phyloP scores from a whole-genome alignment of 2,888 invertebrate species.

The Agrenia bidenticulata region DNA sequence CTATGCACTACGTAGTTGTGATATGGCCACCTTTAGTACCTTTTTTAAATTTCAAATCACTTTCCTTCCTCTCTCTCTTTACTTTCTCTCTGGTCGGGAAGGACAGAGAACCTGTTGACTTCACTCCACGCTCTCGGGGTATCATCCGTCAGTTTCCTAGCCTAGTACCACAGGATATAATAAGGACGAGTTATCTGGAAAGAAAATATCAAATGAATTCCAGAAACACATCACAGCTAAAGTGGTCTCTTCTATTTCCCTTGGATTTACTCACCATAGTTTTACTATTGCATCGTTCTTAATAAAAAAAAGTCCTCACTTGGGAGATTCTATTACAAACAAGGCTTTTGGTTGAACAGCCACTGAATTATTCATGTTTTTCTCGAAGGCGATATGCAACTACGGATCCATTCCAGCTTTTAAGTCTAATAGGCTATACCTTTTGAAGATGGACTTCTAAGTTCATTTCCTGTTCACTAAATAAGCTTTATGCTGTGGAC shows the following conservation, averaged over 20 bases:
- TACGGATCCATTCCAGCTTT: too few species aligned
- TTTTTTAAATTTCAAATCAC: conserved; percentile 53
- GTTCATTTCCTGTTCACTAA: too few species aligned
- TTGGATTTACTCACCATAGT: too few species aligned
- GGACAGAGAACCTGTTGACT: conserved; percentile 32
- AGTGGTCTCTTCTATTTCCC: too few species aligned
- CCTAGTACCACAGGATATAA: too few species aligned
- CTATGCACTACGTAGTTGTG: neutral
- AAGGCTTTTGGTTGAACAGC: neutral
- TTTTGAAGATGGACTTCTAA: too few species aligned
- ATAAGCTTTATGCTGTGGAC: too few species aligned
- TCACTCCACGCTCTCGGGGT: neutral
- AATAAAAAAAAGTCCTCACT: neutral
- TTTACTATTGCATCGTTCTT: too few species aligned
- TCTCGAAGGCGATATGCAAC: too few species aligned
- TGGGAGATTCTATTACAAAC: conserved; percentile 1
- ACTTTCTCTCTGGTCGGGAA: conserved; percentile 15
- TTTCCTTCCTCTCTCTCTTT: conserved; percentile 40
- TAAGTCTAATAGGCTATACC: too few species aligned
- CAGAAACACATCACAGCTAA: neutral
- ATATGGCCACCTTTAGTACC: conserved; percentile 26
- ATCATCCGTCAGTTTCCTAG: conserved; percentile 6
- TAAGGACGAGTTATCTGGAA: neutral
- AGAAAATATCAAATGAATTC: conserved; percentile 3
- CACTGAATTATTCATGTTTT: conserved; percentile 1